Percentiles rank a stretch among this genome's conserved stretches.
phyloP scores from a whole-genome alignment of 2,888 invertebrate species.

The Meiosimyza platycephala region DNA sequence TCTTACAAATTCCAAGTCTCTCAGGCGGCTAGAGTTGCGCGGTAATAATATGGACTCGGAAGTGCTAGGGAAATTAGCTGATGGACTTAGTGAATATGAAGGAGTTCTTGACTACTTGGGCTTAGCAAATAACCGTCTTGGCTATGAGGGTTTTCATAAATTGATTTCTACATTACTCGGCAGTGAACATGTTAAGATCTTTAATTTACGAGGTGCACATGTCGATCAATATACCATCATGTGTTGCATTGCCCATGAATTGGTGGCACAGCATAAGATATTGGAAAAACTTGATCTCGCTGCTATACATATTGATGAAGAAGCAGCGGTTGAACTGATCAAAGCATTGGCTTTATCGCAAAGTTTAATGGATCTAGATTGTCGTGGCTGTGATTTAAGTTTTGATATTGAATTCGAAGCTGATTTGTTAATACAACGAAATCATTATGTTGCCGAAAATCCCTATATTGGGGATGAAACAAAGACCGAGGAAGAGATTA shows the following conservation, averaged over 20 bases:
- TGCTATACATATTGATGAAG: conserved; percentile 45
- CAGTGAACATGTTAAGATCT: conserved; percentile 47
- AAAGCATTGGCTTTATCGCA: conserved; percentile 49
- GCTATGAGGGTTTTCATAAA: conserved; percentile 42
- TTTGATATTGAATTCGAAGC: conserved; percentile 53
- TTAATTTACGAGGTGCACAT: conserved; percentile 51
- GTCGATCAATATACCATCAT: conserved; percentile 28
- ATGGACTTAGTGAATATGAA: conserved; percentile 34
- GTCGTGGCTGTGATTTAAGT: conserved; percentile 53
- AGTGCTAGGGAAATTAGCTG: conserved; percentile 41
- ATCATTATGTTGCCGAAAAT: conserved; percentile 48
- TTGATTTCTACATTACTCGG: conserved; percentile 45
- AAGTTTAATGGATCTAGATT: conserved; percentile 50
- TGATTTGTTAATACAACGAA: conserved; percentile 55
- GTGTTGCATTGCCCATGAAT: conserved; percentile 41
- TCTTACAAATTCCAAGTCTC: conserved; percentile 44
- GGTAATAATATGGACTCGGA: conserved; percentile 50
- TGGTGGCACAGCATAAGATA: conserved; percentile 49
- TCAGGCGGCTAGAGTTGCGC: conserved; percentile 53
- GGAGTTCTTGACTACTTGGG: conserved; percentile 52
- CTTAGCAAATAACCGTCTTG: conserved; percentile 55
- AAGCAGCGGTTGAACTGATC: conserved; percentile 43
- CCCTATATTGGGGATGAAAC: conserved; percentile 48
- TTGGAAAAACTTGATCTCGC: conserved; percentile 51
- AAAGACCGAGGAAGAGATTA: conserved; percentile 50